Conservation (phyloP, 2,888 invertebrate genomes). For the Choristoneura rosaceana region DNA sequence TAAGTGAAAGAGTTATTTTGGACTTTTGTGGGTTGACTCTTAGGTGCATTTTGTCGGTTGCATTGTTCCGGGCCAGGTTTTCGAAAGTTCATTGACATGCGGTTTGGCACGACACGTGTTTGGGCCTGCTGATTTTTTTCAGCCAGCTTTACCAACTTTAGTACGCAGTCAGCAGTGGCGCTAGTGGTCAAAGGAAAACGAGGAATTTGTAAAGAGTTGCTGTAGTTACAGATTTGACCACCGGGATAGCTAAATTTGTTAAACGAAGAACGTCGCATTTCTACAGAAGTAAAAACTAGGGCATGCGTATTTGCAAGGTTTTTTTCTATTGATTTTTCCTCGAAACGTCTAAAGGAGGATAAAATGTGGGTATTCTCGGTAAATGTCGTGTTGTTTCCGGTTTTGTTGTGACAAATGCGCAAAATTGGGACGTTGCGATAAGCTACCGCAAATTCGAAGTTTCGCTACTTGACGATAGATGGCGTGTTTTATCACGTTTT, state of each 20-base stretch:
- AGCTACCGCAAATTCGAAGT: constrained; percentile 56
- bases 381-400: constrained; percentile 37
- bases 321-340: constrained; percentile 69
- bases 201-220: constrained; percentile 1
- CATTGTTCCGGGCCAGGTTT: constrained; percentile 64
- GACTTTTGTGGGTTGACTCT: constrained; percentile 50
- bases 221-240: constrained; percentile 29
- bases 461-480: constrained; percentile 73
- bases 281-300: constrained; percentile 73
- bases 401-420: constrained; percentile 62
- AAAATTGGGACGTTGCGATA: constrained; percentile 68
- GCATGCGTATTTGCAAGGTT: constrained; percentile 63
- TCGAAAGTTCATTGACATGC: constrained; percentile 79
- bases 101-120: constrained; percentile 81
- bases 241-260: constrained; percentile 21
- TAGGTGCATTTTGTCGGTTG: constrained; percentile 59
- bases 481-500: constrained; percentile 55
- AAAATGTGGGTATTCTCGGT: constrained; percentile 49
- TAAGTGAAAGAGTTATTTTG: constrained; percentile 58
- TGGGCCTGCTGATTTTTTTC: constrained; percentile 77
- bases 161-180: constrained; percentile 10
- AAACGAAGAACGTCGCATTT: constrained; percentile 66
- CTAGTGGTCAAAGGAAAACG: not conserved
- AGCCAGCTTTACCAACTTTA: constrained; percentile 43
- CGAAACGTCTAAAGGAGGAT: constrained; percentile 56